A percentile compares a stretch with the other conserved stretches of the same genome.
phyloP scores from a whole-genome alignment of 92 coral and sea anemone species.

The Anthopleura xanthogrammica region DNA sequence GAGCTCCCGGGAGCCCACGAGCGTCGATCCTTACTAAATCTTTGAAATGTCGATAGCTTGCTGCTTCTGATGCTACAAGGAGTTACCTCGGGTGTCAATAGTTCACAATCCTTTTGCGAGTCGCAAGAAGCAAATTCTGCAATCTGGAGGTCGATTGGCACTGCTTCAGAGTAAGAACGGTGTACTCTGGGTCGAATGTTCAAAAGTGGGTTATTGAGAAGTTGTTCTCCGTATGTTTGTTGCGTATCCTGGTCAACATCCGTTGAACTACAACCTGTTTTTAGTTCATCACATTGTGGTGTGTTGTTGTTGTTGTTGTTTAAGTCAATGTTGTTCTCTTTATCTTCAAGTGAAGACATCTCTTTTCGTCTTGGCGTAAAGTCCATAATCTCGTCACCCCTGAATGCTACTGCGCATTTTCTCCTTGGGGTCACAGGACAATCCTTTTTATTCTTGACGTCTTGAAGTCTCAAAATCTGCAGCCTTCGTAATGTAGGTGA shows the following conservation, averaged over 20 bases:
- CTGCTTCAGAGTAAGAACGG: constrained; percentile 15
- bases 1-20: constrained; percentile 41
- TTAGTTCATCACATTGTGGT: neutral
- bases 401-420: neutral
- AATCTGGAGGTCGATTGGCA: neutral
- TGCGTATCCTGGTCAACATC: neutral
- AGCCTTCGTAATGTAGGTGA: constrained; percentile 31
- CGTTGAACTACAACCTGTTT: neutral
- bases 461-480: neutral
- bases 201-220: neutral
- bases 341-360: neutral
- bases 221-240: neutral
- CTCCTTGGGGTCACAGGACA: neutral
- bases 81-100: neutral
- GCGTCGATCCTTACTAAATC: constrained; percentile 15
- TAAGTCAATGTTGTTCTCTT: neutral
- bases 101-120: neutral
- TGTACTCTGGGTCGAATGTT: neutral
- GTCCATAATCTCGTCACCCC: neutral
- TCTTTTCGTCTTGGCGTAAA: neutral
- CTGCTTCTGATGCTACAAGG: neutral
- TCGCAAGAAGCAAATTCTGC: constrained; percentile 5
- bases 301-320: neutral
- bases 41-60: neutral
- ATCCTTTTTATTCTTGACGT: neutral